A percentile compares a stretch with the other conserved stretches of the same genome.
These are phyloP conservation scores for Rhabdomys dilectus DNA, from an alignment of 2,113 vertebrate species.

Conservation along the genomic window DNA sequence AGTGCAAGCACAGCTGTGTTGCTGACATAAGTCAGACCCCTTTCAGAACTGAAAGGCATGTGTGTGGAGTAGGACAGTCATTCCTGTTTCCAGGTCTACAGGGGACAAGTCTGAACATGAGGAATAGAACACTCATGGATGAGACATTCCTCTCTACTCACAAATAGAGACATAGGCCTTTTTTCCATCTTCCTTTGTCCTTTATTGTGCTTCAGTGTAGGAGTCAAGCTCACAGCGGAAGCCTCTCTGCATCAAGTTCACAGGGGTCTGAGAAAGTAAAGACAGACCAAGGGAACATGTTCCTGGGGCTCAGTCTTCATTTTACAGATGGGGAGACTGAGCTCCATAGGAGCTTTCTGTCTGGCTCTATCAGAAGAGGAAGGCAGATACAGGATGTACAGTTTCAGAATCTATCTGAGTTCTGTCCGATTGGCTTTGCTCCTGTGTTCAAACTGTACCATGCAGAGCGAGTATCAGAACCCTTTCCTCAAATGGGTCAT, in stretches of 20 bases:
- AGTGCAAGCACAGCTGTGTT: background rate
- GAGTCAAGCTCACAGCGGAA: background rate
- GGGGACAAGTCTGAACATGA: background rate
- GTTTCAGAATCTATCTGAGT: background rate
- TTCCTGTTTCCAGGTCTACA: background rate
- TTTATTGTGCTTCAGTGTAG: background rate
- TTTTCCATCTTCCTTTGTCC: background rate
- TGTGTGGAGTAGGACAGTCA: background rate
- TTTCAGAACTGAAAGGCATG: background rate
- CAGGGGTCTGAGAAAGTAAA: background rate
- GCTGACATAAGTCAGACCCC: background rate
- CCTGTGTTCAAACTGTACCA: background rate
- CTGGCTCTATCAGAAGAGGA: background rate
- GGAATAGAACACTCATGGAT: background rate
- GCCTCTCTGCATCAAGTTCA: background rate
- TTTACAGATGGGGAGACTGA: background rate
- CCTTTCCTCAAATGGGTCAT: background rate
- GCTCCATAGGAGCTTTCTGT: background rate
- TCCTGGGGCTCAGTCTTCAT: background rate
- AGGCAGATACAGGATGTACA: background rate
- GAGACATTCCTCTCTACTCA: background rate
- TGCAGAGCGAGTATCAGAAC: background rate
- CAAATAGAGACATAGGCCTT: background rate
- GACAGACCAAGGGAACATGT: background rate
- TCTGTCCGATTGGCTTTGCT: background rate